Evolutionary conservation across 2,888 invertebrate genomes (phyloP), one percentile per base, ranked within the genome.

Genomic region (Hipparchia sbordonii): DNA sequence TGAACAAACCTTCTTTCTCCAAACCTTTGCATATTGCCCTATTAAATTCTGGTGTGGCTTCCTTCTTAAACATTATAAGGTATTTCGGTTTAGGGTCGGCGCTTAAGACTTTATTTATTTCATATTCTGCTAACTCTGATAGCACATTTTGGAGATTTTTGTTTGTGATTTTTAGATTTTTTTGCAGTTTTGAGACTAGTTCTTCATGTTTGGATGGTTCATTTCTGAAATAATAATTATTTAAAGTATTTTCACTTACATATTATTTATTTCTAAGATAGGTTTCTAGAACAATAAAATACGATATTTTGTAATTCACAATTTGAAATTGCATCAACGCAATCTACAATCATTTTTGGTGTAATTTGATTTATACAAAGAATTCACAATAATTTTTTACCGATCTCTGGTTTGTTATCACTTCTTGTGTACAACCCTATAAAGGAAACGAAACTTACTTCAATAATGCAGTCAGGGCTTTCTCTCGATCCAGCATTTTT

Each of bases 31-130:
- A 91, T 73, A 98, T 94, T 39, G 94, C 94, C 76, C 95, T 95
- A 84, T 97, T 96, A 81, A 97, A 98, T 81, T 97, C 97, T 6
- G 95, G 94, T 78, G 97, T 97, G 0, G 96, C 97, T 82, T 97
- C 97, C 79, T 96, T 96, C 77, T 96, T 95, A 80, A 95, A 95
- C 81, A 96, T 84, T 51, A 91, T 91, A 74, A 95, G 89, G 81
- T 93, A 96, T 81, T 94, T 94, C 0, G 95, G 95, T 71, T 87
- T 84, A 0, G 95, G 92, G 0, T 84, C 76, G 0, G 82, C 74
- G 13, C 80, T 83, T 81, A 94, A 95, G 54, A 97, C 90, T 81
- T 94, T 95, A 3, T 95, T 91, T 0, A 95, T 95, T 86, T 97
- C 97, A n/a, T 92, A 84, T n/a, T 93, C 89, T 1, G 97, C 97